phyloP scores from a whole-genome alignment of 2,113 vertebrate species.

The Caranx ignobilis region DNA sequence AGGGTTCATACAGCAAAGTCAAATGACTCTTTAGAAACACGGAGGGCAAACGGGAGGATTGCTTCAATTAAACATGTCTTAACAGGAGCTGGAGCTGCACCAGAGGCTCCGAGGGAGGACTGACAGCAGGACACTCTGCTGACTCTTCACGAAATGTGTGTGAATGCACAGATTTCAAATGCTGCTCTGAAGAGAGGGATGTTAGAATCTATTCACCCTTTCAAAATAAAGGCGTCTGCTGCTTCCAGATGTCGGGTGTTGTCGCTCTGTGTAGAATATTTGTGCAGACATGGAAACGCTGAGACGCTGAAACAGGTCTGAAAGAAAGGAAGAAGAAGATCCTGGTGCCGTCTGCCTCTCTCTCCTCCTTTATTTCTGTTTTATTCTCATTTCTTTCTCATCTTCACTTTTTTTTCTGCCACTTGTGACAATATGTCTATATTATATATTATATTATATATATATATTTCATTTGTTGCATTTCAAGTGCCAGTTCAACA shows the following conservation, averaged over 20 bases:
- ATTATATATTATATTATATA: no score
- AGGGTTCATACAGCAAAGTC: conserved; percentile 34
- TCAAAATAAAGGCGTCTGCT: not conserved
- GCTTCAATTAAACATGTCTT: conserved; percentile 53
- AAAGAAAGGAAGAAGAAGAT: not conserved
- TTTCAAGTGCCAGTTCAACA: no score
- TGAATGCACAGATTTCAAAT: conserved; percentile 38
- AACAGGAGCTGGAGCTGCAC: conserved; percentile 34
- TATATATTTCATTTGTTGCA: no score
- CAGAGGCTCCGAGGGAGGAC: conserved; percentile 34
- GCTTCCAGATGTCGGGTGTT: not conserved
- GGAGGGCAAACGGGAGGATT: conserved; percentile 38
- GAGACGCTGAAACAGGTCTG: not conserved
- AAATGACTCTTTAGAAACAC: conserved; percentile 55
- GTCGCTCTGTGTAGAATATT: no score
- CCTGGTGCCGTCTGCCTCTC: not conserved
- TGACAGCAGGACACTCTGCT: conserved; percentile 31
- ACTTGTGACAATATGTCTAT: not conserved
- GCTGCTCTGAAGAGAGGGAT: not conserved
- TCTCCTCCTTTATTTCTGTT: not conserved
- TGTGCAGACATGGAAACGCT: no score
- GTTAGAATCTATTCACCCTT: conserved; percentile 8
- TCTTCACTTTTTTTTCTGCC: not conserved
- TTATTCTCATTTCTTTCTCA: not conserved
- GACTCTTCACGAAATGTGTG: conserved; percentile 2